A percentile compares a stretch with the other conserved stretches of the same genome.
These are phyloP conservation scores for Eledone cirrhosa DNA, from an alignment of 2,888 invertebrate genomes.

Conservation along the genomic window DNA sequence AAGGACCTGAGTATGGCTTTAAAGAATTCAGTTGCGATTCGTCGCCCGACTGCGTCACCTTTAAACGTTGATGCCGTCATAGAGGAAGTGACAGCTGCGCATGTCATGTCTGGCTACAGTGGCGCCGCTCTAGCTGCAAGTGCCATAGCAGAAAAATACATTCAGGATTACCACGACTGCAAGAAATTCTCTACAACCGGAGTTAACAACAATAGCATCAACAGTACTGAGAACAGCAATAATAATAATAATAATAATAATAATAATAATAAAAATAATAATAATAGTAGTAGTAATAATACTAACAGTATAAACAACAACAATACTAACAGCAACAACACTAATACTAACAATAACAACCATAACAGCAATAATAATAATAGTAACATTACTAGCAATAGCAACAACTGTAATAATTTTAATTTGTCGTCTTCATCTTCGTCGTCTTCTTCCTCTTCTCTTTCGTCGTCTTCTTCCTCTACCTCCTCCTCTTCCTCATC, in stretches of 20 bases:
- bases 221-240: no score
- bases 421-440: no score
- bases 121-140: not conserved
- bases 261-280: no score
- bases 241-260: no score
- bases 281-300: no score
- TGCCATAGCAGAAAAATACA: constrained; percentile 9
- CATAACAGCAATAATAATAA: no score
- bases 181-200: constrained; percentile 19
- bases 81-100: constrained; percentile 20
- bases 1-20: not conserved
- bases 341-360: no score
- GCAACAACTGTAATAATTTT: no score
- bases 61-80: constrained; percentile 27
- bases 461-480: not conserved
- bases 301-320: no score
- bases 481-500: not conserved
- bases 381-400: no score
- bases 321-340: no score
- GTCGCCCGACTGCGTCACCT: constrained; percentile 16
- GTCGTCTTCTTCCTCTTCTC: not conserved
- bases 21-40: not conserved
- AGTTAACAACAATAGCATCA: not conserved
- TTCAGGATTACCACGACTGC: constrained; percentile 12
- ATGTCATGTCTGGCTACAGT: constrained; percentile 5